Conservation (phyloP, 2,113 vertebrate genomes). For the Mola mola region DNA sequence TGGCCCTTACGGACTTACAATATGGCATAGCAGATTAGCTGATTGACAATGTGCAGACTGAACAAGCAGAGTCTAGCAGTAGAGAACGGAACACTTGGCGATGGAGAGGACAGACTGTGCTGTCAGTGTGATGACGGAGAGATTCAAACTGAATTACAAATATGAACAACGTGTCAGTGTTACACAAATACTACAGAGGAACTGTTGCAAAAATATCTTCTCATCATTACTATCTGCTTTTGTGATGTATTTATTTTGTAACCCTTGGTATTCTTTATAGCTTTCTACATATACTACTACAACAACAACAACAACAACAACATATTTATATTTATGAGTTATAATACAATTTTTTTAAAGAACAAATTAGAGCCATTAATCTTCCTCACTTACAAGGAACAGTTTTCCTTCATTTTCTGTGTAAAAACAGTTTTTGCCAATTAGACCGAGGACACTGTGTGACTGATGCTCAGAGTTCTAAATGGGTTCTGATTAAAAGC, state of each 20-base stretch:
- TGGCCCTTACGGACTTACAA: not conserved
- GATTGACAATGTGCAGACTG: no score
- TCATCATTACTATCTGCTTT: not conserved
- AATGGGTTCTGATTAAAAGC: slow-evolving; percentile 44
- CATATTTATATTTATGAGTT: not conserved
- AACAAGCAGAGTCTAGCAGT: not conserved
- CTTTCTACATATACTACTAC: no score
- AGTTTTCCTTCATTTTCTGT: slow-evolving; percentile 14
- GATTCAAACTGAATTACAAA: not conserved
- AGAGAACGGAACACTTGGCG: not conserved
- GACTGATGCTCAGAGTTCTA: slow-evolving; percentile 11
- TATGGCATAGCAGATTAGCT: not conserved
- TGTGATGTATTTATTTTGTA: not conserved
- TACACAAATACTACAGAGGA: not conserved
- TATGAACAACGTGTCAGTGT: not conserved
- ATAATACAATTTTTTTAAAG: no score
- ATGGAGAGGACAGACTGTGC: not conserved
- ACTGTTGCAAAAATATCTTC: not conserved
- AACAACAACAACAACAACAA: not conserved
- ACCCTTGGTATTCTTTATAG: no score
- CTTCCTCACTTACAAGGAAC: no score
- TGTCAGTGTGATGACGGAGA: no score
- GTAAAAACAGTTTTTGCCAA: not conserved
- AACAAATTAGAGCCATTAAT: not conserved
- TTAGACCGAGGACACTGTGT: not conserved